Conservation (phyloP, 2,113 vertebrate genomes). For the Aythya baeri region DNA sequence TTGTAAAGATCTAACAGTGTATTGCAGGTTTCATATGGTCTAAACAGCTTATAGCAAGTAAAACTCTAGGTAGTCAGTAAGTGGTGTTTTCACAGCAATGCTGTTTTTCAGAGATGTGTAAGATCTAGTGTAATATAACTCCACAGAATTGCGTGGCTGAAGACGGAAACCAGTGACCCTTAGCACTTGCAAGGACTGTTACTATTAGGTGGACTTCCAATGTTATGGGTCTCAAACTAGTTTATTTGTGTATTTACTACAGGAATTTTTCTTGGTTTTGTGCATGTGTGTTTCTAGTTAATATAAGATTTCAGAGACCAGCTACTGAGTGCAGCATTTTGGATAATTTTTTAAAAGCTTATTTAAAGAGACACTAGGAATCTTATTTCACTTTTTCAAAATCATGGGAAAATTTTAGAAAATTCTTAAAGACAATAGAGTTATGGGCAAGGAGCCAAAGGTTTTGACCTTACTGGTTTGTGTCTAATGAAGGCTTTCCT, state of each 20-base stretch:
- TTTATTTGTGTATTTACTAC: background rate
- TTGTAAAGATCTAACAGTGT: constrained; percentile 88
- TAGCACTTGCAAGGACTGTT: background rate
- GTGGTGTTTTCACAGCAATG: constrained; percentile 71
- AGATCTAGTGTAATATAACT: constrained; percentile 38
- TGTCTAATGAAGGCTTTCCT: constrained; percentile 26
- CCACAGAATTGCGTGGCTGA: constrained; percentile 4
- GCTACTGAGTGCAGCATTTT: background rate
- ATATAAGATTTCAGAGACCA: background rate
- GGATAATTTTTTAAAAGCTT: background rate
- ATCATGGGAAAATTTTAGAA: background rate
- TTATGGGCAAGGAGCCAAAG: background rate
- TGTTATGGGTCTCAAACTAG: background rate
- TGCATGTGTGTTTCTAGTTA: background rate
- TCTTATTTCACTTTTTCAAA: background rate
- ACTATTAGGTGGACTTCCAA: background rate
- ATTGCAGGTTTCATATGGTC: constrained; percentile 79
- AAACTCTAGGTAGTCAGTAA: constrained; percentile 73
- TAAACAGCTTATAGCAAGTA: constrained; percentile 82
- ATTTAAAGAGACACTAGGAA: background rate
- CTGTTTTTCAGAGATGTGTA: constrained; percentile 32
- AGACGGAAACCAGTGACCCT: background rate
- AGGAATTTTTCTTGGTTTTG: background rate
- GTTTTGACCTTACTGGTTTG: background rate
- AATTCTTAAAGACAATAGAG: background rate